Conservation (phyloP, 2,113 vertebrate species). For the Prinia subflava region DNA sequence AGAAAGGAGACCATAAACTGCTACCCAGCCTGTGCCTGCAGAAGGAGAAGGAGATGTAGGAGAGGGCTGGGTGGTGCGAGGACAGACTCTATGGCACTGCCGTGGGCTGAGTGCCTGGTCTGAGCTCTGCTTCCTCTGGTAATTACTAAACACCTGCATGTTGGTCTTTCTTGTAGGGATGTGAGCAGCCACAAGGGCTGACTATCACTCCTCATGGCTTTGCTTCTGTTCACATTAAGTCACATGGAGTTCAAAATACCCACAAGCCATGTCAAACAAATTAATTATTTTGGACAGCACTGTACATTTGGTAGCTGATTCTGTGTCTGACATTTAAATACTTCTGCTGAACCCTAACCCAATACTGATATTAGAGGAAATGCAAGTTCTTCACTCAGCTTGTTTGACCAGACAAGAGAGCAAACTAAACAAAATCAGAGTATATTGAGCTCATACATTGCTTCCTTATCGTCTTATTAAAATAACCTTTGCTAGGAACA, state of each 20-base stretch:
- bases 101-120: neutral
- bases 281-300: neutral
- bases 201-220: neutral
- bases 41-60: neutral
- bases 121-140: neutral
- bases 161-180: neutral
- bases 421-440: neutral
- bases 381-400: neutral
- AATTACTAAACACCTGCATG: neutral
- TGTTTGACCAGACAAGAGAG: neutral
- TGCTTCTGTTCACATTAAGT: neutral
- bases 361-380: neutral
- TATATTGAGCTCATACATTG: neutral
- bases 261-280: neutral
- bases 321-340: neutral
- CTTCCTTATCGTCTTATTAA: neutral
- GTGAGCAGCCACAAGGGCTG: neutral
- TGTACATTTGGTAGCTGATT: neutral
- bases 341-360: neutral
- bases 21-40: neutral
- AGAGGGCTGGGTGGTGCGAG: neutral
- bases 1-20: neutral
- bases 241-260: neutral
- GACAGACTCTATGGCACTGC: neutral
- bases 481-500: neutral